phyloP scores from a whole-genome alignment of 2,797 vertebrate genomes.

The Hemitrygon akajei region DNA sequence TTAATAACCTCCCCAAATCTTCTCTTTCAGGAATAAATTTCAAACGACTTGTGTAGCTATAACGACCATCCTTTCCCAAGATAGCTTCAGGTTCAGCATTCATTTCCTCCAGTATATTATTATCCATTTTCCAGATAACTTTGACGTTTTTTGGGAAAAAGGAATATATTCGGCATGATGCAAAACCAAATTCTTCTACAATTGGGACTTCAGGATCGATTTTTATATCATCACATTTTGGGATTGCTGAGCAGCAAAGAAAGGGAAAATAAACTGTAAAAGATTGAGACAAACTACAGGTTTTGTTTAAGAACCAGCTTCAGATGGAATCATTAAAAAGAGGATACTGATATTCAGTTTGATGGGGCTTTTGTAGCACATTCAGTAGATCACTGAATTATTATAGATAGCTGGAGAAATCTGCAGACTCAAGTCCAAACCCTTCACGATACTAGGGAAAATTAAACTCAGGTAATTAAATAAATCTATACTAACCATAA shows the following conservation, averaged over 20 bases:
- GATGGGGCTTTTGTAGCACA: neutral
- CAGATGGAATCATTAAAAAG: neutral
- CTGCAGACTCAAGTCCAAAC: no score
- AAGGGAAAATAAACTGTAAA: neutral
- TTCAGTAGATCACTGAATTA: no score
- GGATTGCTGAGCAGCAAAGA: neutral
- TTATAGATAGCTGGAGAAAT: no score
- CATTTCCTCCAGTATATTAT: neutral
- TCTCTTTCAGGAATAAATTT: neutral
- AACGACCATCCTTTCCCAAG: neutral
- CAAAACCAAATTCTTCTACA: neutral
- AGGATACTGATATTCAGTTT: neutral
- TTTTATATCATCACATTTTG: conserved; percentile 22
- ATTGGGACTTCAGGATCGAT: neutral
- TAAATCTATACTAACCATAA: no score
- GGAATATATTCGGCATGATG: conserved; percentile 21
- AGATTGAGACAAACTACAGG: neutral
- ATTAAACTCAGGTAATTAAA: no score
- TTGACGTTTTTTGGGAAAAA: conserved; percentile 9
- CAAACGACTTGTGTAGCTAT: neutral
- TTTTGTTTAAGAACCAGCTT: neutral
- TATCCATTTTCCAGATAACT: conserved; percentile 22
- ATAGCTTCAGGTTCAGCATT: neutral
- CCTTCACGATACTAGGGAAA: no score
- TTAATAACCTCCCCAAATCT: neutral